Base-by-base conservation (phyloP, 1,140 invertebrate genomes). In the Drosophila nikananu region DNA sequence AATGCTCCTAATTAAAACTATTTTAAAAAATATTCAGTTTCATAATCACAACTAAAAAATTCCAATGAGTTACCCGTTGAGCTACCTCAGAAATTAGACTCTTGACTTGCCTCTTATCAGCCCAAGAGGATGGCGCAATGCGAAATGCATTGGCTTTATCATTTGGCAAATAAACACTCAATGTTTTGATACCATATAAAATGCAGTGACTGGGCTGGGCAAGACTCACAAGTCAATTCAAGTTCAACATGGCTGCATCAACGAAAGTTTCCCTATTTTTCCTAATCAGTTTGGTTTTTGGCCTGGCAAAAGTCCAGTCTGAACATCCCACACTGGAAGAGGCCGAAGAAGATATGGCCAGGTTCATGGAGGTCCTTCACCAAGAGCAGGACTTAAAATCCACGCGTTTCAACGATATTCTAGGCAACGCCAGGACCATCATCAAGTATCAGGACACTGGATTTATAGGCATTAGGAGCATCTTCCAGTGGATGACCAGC, bases 401-500 rank as follows among this genome's bases (percentile, higher is more conserved):
- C 0, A 41, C 39, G 1, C 49, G 67, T 5, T 71, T 71, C 7
- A 71, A 71, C 2, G 67, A 71, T 57, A 66, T 71, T 12, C n/a
- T 71, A 13, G 67, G 67, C n/a, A 71, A 71, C 6, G 67, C 67
- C 30, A 37, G 67, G 49, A 30, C 49, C 2, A 68, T 68, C 5
- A 68, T 71, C 12, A 1, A 64, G 3, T 76, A 75, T 12, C 59
- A 76, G 41, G 27, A 30, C 3, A 8, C 48, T 0, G 71, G 71
- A 21, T 76, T 76, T 17, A 75, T 25, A 6, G 74, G 74, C 6
- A 5, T 59, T 1, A 62, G 74, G 0, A 12, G 52, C 6, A 59
- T 76, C n/a, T 77, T 77, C 35, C 74, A 77, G 39, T 76, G 60
- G 72, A 76, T 76, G 72, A 37, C 61, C 19, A 73, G 73, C 0